A percentile compares a stretch with the other conserved stretches of the same genome.
Conservation (phyloP, 2,888 invertebrate genomes). For the Blera fallax region DNA sequence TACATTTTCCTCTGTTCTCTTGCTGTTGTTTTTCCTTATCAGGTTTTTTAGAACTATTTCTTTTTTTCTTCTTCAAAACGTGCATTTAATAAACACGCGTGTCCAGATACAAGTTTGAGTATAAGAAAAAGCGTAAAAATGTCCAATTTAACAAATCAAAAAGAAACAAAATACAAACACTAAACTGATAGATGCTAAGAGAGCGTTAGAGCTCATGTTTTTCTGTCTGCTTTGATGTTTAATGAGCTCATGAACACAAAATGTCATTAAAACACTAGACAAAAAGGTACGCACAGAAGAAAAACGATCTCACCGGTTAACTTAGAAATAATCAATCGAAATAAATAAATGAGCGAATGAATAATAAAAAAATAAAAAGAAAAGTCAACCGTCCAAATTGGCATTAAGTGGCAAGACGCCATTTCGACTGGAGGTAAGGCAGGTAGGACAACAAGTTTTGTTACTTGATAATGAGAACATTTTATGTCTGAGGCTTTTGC, state of each 20-base stretch:
- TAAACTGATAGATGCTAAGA: not conserved
- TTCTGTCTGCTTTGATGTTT: constrained; percentile 20
- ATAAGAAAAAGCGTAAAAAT: constrained; percentile 22
- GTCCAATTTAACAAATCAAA: constrained; percentile 16
- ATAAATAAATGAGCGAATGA: constrained; percentile 28
- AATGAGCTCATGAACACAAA: constrained; percentile 56
- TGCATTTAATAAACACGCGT: constrained; percentile 30
- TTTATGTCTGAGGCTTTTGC: constrained; percentile 14
- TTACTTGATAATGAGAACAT: constrained; percentile 31
- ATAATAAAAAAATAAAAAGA: constrained; percentile 14
- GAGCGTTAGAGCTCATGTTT: not conserved
- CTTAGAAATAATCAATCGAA: not conserved
- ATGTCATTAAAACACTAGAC: constrained; percentile 13
- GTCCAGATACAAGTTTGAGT: too few species aligned
- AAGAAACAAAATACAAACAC: not conserved
- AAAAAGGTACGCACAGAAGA: constrained; percentile 36
- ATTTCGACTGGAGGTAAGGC: not conserved
- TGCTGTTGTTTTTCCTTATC: constrained; percentile 11
- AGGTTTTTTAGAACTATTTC: constrained; percentile 14
- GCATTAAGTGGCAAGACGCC: constrained; percentile 36
- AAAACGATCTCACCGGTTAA: constrained; percentile 1
- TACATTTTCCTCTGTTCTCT: not conserved
- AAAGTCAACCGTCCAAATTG: constrained; percentile 18
- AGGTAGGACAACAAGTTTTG: not conserved
- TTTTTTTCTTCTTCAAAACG: not conserved